Evolutionary conservation across 1,140 invertebrate genomes (phyloP).

Genomic region (Atopsyche davidsoni): DNA sequence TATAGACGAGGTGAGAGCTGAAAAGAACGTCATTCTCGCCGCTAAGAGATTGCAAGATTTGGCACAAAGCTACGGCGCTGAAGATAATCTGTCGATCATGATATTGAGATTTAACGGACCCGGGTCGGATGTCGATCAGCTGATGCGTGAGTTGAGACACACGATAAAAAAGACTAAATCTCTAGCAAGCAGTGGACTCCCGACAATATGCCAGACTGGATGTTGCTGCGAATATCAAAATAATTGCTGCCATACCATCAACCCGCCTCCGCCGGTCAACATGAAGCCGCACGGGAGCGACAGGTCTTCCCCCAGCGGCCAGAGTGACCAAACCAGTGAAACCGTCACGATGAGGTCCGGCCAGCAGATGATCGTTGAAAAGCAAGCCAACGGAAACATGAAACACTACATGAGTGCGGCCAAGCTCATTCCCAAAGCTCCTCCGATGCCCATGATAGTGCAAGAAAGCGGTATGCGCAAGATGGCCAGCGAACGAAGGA

Average conservation of each 20-base stretch:
- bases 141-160: constrained; percentile 70
- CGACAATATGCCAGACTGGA: constrained; percentile 49
- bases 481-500: constrained; percentile 45
- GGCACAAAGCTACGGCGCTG: constrained; percentile 73
- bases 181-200: constrained; percentile 41
- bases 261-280: constrained; percentile 39
- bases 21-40: constrained; percentile 68
- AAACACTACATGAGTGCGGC: constrained; percentile 26
- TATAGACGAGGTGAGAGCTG: constrained; percentile 65
- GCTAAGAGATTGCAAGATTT: constrained; percentile 76
- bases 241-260: constrained; percentile 52
- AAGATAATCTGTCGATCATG: constrained; percentile 73
- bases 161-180: constrained; percentile 55
- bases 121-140: constrained; percentile 60
- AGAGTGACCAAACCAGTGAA: constrained; percentile 63
- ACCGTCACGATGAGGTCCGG: constrained; percentile 11
- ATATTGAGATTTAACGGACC: constrained; percentile 63
- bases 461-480: constrained; percentile 24
- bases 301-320: constrained; percentile 74
- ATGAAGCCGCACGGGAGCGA: constrained; percentile 50
- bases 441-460: constrained; percentile 30
- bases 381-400: constrained; percentile 21
- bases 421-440: constrained; percentile 20
- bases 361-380: constrained; percentile 11
- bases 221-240: constrained; percentile 59